phyloP scores from a whole-genome alignment of 2,113 vertebrate species.

The Catagonus wagneri region DNA sequence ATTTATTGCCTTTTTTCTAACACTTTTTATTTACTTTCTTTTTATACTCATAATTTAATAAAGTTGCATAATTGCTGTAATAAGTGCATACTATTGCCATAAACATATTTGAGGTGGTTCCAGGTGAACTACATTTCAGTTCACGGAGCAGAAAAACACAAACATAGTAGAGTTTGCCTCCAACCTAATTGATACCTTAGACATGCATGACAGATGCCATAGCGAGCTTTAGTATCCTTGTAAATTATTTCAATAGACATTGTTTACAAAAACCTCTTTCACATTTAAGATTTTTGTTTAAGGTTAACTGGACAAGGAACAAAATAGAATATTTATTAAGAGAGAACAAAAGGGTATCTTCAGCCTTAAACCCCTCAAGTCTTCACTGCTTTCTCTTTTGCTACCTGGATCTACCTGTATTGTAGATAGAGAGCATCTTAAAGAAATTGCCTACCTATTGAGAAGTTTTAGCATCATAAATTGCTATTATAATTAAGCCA shows the following conservation, averaged over 20 bases:
- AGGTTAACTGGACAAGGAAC: not conserved
- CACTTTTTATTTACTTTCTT: not conserved
- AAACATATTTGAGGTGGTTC: not conserved
- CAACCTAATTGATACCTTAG: not conserved
- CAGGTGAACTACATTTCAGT: not conserved
- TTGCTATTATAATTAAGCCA: not conserved
- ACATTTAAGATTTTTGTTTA: not conserved
- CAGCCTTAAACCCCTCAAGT: not conserved
- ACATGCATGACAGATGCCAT: not conserved
- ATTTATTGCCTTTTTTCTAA: not conserved
- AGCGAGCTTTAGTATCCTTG: not conserved
- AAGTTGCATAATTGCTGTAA: not conserved
- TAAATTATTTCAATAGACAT: not conserved
- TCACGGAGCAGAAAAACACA: not conserved
- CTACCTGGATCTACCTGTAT: not conserved
- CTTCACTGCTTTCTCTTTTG: not conserved
- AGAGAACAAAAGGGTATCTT: not conserved
- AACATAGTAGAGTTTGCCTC: not conserved
- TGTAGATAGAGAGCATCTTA: not conserved
- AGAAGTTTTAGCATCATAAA: not conserved
- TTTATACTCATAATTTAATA: not conserved
- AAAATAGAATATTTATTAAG: not conserved
- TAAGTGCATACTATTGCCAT: not conserved
- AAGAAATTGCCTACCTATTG: not conserved
- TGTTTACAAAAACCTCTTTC: not conserved